Evolutionary conservation across 2,888 invertebrate species (phyloP).

Genomic region (Cynaeus angustus): DNA sequence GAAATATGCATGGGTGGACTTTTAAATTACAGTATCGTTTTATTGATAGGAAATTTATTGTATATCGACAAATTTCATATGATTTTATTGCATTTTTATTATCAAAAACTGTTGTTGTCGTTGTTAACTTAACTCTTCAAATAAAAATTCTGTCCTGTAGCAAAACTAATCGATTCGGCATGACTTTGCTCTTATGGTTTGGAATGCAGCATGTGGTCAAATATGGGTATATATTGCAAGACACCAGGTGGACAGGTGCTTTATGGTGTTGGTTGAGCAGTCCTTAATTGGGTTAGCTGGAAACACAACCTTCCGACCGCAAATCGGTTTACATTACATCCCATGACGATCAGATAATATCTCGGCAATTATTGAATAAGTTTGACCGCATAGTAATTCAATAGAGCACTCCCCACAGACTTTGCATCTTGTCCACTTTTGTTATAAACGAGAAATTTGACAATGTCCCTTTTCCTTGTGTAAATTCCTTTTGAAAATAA

Average conservation of each 20-base stretch:
- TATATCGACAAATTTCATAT: no score
- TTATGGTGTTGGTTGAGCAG: slow-evolving; percentile 42
- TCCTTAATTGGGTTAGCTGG: slow-evolving; percentile 49
- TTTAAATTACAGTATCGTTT: no score
- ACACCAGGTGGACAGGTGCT: slow-evolving; percentile 43
- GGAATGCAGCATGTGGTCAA: background rate
- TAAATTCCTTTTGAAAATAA: slow-evolving; percentile 6
- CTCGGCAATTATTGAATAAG: slow-evolving; percentile 45
- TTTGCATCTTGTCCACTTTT: background rate
- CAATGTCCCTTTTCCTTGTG: background rate
- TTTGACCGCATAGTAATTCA: slow-evolving; percentile 34
- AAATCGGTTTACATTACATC: slow-evolving; percentile 50
- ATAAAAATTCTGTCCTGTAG: no score
- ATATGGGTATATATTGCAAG: background rate
- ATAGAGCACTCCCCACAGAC: background rate
- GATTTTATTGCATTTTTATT: no score
- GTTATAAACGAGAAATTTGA: background rate
- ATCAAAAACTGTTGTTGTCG: no score
- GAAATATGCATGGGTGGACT: no score
- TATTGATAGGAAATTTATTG: no score
- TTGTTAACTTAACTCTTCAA: no score
- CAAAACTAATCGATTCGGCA: no score
- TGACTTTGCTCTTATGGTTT: no score
- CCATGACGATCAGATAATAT: slow-evolving; percentile 48
- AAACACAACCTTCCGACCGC: slow-evolving; percentile 39